Evolutionary conservation across 2,113 vertebrate species (phyloP).

Genomic region (Fregata magnificens): DNA sequence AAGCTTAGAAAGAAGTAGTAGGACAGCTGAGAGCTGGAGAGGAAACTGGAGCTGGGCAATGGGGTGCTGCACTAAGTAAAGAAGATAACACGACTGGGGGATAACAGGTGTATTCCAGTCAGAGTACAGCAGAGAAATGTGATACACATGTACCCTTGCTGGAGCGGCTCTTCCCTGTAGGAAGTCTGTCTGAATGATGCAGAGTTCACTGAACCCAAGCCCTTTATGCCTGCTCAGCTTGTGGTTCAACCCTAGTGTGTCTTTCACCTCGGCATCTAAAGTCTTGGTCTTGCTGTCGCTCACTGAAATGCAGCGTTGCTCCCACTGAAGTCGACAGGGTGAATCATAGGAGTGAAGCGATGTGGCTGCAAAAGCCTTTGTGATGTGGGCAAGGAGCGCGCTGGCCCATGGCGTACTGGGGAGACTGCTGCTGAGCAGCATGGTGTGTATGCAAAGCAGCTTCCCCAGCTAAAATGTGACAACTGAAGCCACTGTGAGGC

Average conservation of each 20-base stretch:
- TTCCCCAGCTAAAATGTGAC: not conserved
- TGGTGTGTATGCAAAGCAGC: not conserved
- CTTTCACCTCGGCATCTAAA: not conserved
- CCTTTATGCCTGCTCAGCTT: not conserved
- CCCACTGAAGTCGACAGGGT: not conserved
- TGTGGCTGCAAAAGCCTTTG: not conserved
- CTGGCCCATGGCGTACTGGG: rapidly evolving
- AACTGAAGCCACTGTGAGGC: not conserved
- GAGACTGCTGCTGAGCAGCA: not conserved
- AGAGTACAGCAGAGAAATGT: not conserved
- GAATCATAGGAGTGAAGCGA: rapidly evolving
- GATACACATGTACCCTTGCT: rapidly evolving
- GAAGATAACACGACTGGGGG: not conserved
- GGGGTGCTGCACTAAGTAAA: not conserved
- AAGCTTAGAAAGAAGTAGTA: not conserved
- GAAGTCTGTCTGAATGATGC: not conserved
- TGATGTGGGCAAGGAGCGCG: not conserved
- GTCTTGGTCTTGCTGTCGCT: not conserved
- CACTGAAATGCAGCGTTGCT: not conserved
- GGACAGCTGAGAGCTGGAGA: not conserved
- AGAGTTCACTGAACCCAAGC: not conserved
- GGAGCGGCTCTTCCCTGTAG: not conserved
- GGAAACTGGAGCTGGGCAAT: not conserved
- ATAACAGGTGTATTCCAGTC: not conserved
- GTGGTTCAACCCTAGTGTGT: not conserved